Conservation (phyloP, 2,113 vertebrate species). For the Periophthalmus modestus region DNA sequence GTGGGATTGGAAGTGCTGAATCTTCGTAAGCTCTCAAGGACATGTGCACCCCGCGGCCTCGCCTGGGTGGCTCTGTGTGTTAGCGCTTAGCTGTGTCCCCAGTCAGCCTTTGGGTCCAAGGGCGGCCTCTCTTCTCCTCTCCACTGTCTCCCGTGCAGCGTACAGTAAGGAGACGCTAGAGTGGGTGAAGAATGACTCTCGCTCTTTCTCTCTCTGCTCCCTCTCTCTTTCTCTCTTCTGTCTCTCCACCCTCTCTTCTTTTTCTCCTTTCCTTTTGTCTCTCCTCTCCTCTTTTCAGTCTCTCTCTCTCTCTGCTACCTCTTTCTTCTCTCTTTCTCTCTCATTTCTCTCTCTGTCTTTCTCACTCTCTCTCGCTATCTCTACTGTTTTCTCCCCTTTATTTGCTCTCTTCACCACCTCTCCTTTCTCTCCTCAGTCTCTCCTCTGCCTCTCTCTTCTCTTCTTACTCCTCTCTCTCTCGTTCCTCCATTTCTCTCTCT, state of each 20-base stretch:
- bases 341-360: no score
- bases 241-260: not conserved
- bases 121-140: slow-evolving; percentile 49
- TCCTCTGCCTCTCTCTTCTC: no score
- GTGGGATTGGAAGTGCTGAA: slow-evolving; percentile 50
- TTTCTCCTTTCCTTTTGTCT: no score
- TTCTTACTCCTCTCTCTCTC: not conserved
- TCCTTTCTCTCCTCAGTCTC: no score
- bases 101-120: slow-evolving; percentile 67
- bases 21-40: slow-evolving; percentile 65
- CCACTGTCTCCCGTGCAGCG: slow-evolving; percentile 35
- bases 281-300: no score
- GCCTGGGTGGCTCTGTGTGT: slow-evolving; percentile 66
- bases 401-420: no score
- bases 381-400: no score
- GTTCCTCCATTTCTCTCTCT: not conserved
- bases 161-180: slow-evolving; percentile 66
- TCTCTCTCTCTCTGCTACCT: not conserved
- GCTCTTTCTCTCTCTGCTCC: slow-evolving; percentile 20
- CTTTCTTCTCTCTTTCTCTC: no score
- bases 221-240: not conserved
- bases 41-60: slow-evolving; percentile 58
- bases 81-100: slow-evolving; percentile 63
- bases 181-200: slow-evolving; percentile 69
- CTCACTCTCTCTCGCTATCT: no score